phyloP scores from a whole-genome alignment of 2,113 vertebrate species.

The Theristicus caerulescens region DNA sequence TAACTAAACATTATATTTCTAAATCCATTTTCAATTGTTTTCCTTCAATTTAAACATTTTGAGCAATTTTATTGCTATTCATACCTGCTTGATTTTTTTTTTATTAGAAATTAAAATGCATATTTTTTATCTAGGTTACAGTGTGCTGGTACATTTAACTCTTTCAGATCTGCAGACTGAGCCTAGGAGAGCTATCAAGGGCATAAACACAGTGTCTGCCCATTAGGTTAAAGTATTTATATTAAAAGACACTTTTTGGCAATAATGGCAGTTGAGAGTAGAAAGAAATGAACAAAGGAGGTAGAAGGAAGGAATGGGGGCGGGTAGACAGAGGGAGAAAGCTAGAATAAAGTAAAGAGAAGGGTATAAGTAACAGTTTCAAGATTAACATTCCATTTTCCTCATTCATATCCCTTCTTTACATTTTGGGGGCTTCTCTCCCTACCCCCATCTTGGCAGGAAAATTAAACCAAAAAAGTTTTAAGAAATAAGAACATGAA shows the following conservation, averaged over 20 bases:
- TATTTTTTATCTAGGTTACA: slow-evolving; percentile 57
- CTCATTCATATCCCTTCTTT: background rate
- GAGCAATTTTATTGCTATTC: slow-evolving; percentile 80
- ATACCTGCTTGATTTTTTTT: slow-evolving; percentile 70
- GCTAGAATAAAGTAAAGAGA: background rate
- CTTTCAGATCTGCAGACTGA: slow-evolving; percentile 13
- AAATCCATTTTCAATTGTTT: slow-evolving; percentile 80
- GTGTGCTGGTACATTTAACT: slow-evolving; percentile 58
- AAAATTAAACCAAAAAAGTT: background rate
- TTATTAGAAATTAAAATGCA: slow-evolving; percentile 77
- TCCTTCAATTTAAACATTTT: slow-evolving; percentile 79
- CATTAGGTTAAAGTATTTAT: background rate
- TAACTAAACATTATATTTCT: slow-evolving; percentile 79
- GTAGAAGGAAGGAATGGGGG: too few species aligned
- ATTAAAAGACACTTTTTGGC: background rate
- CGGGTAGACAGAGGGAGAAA: background rate
- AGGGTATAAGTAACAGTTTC: background rate
- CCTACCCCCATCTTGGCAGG: background rate
- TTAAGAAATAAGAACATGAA: background rate
- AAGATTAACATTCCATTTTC: background rate
- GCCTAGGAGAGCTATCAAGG: background rate
- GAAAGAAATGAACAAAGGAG: background rate
- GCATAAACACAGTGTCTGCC: background rate
- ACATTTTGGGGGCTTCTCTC: background rate
- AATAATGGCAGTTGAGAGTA: background rate